phyloP scores from a whole-genome alignment of 2,797 vertebrate genomes.

The Halcyon smyrnensis region DNA sequence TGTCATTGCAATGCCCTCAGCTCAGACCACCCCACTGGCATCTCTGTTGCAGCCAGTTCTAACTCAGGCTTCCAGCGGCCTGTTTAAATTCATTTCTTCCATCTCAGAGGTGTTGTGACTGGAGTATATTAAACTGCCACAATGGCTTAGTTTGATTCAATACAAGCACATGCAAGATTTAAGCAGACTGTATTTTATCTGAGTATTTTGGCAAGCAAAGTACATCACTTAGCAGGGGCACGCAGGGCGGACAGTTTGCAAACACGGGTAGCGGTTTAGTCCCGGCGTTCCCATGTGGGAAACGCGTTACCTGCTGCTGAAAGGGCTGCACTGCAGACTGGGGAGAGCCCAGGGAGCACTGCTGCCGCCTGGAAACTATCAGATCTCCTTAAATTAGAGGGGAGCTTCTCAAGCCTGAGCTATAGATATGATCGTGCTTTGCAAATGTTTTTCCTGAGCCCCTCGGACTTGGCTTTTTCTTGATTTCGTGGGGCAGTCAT shows the following conservation, averaged over 20 bases:
- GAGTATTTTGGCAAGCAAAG: neutral
- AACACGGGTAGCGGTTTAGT: conserved; percentile 4
- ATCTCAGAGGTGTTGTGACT: neutral
- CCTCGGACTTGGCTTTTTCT: neutral
- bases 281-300: neutral
- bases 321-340: conserved; percentile 1
- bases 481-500: neutral
- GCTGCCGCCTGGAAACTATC: neutral
- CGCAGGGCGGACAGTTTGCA: neutral
- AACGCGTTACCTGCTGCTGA: neutral
- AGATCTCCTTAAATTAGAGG: neutral
- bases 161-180: conserved; percentile 38
- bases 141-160: neutral
- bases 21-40: neutral
- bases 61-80: neutral
- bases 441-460: neutral
- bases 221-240: conserved; percentile 14
- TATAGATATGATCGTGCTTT: fast-evolving
- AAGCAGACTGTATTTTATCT: neutral
- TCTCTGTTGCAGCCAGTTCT: neutral
- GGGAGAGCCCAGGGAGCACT: neutral
- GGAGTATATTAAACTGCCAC: conserved; percentile 54
- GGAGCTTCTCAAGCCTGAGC: neutral
- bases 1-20: fast-evolving
- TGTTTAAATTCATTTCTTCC: neutral